These are phyloP conservation scores for Melikaiella ostensackeni DNA, from an alignment of 2,888 invertebrate species.

Conservation along the genomic window DNA sequence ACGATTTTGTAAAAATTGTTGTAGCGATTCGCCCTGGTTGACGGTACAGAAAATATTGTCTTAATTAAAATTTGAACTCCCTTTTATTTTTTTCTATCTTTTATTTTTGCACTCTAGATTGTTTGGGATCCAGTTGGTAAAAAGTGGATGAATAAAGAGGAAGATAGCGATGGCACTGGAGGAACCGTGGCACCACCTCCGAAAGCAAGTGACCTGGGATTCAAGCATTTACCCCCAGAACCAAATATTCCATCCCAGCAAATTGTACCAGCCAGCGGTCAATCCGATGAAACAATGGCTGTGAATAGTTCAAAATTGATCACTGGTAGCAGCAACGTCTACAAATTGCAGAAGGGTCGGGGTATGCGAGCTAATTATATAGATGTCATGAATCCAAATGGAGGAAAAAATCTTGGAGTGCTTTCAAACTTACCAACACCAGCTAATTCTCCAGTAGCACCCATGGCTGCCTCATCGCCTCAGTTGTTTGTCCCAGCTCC, in stretches of 20 bases:
- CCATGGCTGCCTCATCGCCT: constrained; percentile 76
- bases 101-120: constrained; percentile 81
- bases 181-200: constrained; percentile 83
- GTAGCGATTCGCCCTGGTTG: too few relatives aligned
- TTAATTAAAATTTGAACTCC: background rate
- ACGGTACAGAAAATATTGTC: background rate
- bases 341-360: constrained; percentile 87
- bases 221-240: constrained; percentile 48
- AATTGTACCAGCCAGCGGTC: constrained; percentile 17
- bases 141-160: constrained; percentile 91
- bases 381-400: constrained; percentile 90
- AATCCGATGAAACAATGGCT: constrained; percentile 52
- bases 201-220: constrained; percentile 81
- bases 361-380: constrained; percentile 87
- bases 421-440: constrained; percentile 72
- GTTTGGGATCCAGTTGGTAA: constrained; percentile 95
- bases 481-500: constrained; percentile 81
- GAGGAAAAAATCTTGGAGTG: constrained; percentile 74
- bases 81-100: constrained; percentile 3
- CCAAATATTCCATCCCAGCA: constrained; percentile 29
- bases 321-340: constrained; percentile 84
- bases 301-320: constrained; percentile 65
- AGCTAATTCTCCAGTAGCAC: constrained; percentile 75
- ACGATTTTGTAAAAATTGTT: too few relatives aligned
- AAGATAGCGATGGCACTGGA: constrained; percentile 80